Conservation (phyloP, 2,797 vertebrate species). For the Garrulus glandarius region DNA sequence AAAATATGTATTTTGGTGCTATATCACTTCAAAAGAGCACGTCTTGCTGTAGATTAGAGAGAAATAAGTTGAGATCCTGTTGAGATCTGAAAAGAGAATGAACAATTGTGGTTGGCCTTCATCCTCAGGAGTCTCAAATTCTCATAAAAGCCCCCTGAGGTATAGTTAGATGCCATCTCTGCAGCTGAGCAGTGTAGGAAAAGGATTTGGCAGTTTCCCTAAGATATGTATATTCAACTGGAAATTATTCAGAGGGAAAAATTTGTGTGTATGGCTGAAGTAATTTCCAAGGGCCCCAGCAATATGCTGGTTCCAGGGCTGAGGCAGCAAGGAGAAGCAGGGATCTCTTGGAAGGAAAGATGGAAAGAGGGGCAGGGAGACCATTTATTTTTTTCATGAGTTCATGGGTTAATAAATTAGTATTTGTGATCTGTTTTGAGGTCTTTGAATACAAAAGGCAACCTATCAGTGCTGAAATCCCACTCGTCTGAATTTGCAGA, state of each 20-base stretch:
- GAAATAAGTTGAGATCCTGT: background rate
- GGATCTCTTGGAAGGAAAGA: background rate
- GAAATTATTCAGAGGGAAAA: background rate
- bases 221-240: background rate
- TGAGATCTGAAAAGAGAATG: background rate
- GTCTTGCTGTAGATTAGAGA: background rate
- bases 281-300: background rate
- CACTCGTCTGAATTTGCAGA: background rate
- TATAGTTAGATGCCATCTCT: background rate
- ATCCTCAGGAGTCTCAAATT: background rate
- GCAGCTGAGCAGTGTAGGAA: background rate
- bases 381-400: background rate
- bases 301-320: background rate
- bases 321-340: background rate
- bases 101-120: background rate
- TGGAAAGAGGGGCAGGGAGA: background rate
- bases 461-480: background rate
- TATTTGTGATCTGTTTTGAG: background rate
- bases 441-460: background rate
- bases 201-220: background rate
- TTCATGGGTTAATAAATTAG: background rate
- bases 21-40: background rate
- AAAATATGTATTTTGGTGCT: background rate
- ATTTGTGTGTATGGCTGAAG: background rate
- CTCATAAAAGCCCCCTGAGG: background rate